Base-by-base conservation (phyloP, 2,888 invertebrate genomes). In the Leucoma salicis region DNA sequence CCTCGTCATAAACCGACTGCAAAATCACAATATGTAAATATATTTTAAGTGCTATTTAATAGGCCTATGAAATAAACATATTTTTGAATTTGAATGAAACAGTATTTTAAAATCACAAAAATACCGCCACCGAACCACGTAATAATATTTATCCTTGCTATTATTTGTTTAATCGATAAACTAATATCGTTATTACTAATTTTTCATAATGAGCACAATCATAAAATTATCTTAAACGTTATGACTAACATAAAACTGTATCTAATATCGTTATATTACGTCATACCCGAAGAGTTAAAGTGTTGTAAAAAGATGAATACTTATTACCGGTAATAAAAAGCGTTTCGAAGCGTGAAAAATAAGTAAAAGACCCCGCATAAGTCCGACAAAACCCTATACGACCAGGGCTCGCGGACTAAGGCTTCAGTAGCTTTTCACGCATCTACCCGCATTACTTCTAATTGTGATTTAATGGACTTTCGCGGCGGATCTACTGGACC, bases 401-500 rank as follows among this genome's bases (percentile, higher is more conserved):
- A 74, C 66, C 65, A 65, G 70, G 74, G 27, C 27, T 27, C 27
- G 11, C 27, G 27, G 27, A 27, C 11, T 27, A 27, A 82, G 84
- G 82, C 75, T 63, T 57, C 57, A 64, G 70, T 66, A 71, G 70
- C 70, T 75, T 74, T 71, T 76, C 85, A 83, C 85, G 84, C 84
- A 83, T 79, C 74, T 56, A 68, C 81, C 83, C 84, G 86, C 82
- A 86, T 87, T 87, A 86, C 78, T 72, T 76, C 83, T 87, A 87
- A 87, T 87, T 87, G 86, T 84, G 86, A 87, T 87, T 86, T 87
- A 87, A 86, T 85, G 84, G 82, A 74, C 69, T 66, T 72, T 65
- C 73, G 71, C 74, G 68, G 66, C 66, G 76, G 78, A 78, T 76
- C 74, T 77, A 65, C 74, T 82, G 77, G 75, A 74, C 79, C 73